phyloP scores from a whole-genome alignment of 2,797 vertebrate species.

The Anisognathus igniventris region DNA sequence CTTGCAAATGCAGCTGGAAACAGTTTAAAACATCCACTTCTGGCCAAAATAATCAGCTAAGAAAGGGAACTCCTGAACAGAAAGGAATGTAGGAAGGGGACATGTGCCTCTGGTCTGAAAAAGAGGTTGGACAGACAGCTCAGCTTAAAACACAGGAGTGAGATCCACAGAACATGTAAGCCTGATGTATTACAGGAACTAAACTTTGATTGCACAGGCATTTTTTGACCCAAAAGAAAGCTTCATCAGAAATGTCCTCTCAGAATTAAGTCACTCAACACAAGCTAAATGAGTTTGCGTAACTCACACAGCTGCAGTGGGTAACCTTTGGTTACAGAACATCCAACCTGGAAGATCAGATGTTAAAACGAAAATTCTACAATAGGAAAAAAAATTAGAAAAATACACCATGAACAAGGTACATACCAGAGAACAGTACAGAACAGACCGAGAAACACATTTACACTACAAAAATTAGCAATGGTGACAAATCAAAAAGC shows the following conservation, averaged over 20 bases:
- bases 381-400: not conserved
- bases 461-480: not conserved
- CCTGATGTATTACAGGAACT: not conserved
- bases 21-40: not conserved
- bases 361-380: not conserved
- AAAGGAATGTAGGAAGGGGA: not conserved
- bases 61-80: not conserved
- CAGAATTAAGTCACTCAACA: not conserved
- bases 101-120: not conserved
- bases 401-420: not conserved
- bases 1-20: not conserved
- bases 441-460: not conserved
- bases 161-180: not conserved
- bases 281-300: not conserved
- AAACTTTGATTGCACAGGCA: not conserved
- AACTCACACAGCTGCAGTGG: not conserved
- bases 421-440: not conserved
- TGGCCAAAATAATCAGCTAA: not conserved
- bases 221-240: not conserved
- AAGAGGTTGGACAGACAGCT: not conserved
- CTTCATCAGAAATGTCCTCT: not conserved
- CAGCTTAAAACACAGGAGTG: not conserved
- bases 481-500: not conserved
- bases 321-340: not conserved
- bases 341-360: not conserved